Base-by-base conservation (phyloP, 2,888 invertebrate species). In the Epistrophella euchroma region DNA sequence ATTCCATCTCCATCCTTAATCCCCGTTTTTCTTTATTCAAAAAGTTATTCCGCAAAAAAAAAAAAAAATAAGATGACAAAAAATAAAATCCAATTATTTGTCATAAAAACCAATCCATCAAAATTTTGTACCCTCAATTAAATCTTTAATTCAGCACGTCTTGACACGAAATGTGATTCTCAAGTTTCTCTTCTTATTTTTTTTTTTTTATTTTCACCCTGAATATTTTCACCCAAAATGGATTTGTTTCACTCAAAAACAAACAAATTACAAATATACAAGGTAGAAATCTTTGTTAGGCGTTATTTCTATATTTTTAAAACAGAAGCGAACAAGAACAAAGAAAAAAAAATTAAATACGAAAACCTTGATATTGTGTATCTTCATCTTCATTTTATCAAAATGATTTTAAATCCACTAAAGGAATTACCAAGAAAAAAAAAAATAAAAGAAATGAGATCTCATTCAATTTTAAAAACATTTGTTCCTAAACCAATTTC, bases 361-460 rank as follows among this genome's bases (percentile, higher is more conserved):
- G 25, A 17, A 64, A 64, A 64, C 25, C 17, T 45, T 25, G 55
- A 71, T 62, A n/a, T n/a, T n/a, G 71, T 66, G 74, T 71, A 79
- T 52, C 25, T 52, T 15, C 17, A 10, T 83, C 83, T 79, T 80
- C 66, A 66, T 80, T 75, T 84, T 75, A 79, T 84, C 75, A 84
- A 80, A 84, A 75, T 75, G 75, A 84, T 84, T 80, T 75, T 71
- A 84, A 84, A 84, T 84, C 79, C 75, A 75, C 84, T 84, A 84
- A 84, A 84, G 58, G 80, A 75, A 84, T 84, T 84, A 84, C 84
- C 74, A 52, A 68, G 15, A 25, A 35, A 47, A 64, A 55, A n/a
- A 43, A 74, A 40, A 45, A 28, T 5, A 28, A 45, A 13, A n/a
- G 17, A 74, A 22, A 22, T 15, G 47, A 13, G 45, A 45, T 82